A percentile compares a stretch with the other conserved stretches of the same genome.
These are phyloP conservation scores for Leucoraja ocellata DNA, from an alignment of 2,797 vertebrate species.

Conservation along the genomic window DNA sequence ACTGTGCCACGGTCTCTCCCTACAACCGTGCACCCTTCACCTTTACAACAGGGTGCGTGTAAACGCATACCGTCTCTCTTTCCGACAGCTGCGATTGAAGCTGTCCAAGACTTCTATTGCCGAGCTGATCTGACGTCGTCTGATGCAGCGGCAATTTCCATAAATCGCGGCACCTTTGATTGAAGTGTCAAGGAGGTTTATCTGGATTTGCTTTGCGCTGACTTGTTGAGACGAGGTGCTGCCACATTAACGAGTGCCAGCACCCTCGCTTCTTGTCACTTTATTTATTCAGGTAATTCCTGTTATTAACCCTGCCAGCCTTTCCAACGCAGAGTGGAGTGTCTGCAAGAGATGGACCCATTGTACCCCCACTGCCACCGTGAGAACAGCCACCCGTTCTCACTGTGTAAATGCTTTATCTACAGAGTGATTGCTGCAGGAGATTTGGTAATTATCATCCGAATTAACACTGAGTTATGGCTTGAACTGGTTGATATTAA, in stretches of 20 bases:
- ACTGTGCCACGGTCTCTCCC: no score
- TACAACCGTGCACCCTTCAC: not conserved
- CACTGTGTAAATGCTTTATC: slow-evolving; percentile 6
- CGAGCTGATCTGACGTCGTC: not conserved
- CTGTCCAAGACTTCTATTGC: no score
- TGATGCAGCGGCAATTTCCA: not conserved
- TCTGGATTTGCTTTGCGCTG: slow-evolving; percentile 23
- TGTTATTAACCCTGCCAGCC: not conserved
- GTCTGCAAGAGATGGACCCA: not conserved
- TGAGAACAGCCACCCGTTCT: not conserved
- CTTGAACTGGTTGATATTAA: not conserved
- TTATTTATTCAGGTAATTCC: slow-evolving; percentile 20
- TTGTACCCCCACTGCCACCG: not conserved
- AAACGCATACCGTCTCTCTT: not conserved
- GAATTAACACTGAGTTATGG: not conserved
- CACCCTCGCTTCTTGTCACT: not conserved
- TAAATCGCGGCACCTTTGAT: slow-evolving; percentile 22
- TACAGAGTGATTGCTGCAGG: not conserved
- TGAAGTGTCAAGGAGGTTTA: not conserved
- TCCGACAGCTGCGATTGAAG: not conserved
- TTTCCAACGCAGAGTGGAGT: no score
- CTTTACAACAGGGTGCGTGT: not conserved
- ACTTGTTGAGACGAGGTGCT: slow-evolving; percentile 18
- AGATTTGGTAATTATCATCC: slow-evolving; percentile 22
- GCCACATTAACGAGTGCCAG: not conserved